Conservation (phyloP, 2,797 vertebrate species). For the Momotus momota region DNA sequence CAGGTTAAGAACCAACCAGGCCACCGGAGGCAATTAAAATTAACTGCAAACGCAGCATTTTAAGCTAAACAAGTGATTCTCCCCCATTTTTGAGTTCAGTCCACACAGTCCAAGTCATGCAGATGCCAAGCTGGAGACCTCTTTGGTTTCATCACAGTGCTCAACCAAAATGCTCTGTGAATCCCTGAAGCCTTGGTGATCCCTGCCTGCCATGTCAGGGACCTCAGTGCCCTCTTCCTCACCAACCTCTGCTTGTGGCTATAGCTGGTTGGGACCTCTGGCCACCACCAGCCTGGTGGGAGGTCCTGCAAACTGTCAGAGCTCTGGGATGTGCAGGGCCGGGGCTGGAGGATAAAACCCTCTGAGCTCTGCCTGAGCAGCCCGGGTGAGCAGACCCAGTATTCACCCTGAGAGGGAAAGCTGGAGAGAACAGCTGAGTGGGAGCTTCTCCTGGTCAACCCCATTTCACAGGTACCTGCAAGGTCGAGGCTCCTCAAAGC, state of each 20-base stretch:
- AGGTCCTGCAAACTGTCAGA: neutral
- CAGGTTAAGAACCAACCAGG: neutral
- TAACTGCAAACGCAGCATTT: neutral
- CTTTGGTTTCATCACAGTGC: neutral
- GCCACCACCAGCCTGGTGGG: neutral
- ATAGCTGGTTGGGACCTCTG: accelerated
- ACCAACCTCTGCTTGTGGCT: neutral
- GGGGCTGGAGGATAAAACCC: neutral
- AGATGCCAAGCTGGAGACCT: neutral
- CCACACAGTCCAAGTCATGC: neutral
- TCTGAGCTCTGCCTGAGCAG: neutral
- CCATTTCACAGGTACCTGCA: neutral
- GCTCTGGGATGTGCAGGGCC: neutral
- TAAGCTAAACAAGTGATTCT: neutral
- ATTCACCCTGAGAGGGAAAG: neutral
- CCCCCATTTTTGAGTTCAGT: neutral
- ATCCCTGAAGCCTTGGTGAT: neutral
- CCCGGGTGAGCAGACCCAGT: accelerated
- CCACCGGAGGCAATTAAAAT: neutral
- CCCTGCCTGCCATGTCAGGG: neutral
- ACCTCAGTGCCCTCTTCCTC: neutral
- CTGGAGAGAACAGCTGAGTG: neutral
- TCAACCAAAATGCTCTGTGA: neutral
- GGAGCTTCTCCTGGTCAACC: neutral
- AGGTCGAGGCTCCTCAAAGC: neutral